Evolutionary conservation across 1,140 invertebrate genomes (phyloP).

Genomic region (Hydropsyche tenuis): DNA sequence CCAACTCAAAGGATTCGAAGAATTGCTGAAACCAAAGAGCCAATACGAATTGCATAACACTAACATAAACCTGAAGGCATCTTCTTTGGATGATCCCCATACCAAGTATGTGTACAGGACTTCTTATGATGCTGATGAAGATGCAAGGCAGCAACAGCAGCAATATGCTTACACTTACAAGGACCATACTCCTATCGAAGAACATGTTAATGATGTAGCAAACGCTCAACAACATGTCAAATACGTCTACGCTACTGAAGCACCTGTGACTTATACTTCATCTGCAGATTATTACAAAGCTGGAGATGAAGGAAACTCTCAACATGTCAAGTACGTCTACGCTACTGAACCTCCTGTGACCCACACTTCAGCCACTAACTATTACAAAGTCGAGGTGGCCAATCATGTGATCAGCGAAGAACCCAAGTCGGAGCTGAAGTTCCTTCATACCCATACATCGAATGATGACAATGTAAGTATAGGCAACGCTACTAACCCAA

Average conservation of each 20-base stretch:
- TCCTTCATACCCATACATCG: slow-evolving; percentile 19
- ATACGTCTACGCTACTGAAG: slow-evolving; percentile 24
- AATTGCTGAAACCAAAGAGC: slow-evolving; percentile 39
- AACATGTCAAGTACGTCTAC: slow-evolving; percentile 41
- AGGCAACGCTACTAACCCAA: slow-evolving; percentile 20
- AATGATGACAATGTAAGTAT: slow-evolving; percentile 48
- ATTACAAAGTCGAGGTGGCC: slow-evolving; percentile 58
- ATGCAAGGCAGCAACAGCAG: slow-evolving; percentile 11
- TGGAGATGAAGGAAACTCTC: slow-evolving; percentile 51
- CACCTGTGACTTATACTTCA: slow-evolving; percentile 38
- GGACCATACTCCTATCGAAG: slow-evolving; percentile 59
- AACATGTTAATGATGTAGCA: slow-evolving; percentile 58
- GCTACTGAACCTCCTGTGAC: slow-evolving; percentile 45
- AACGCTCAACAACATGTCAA: slow-evolving; percentile 50
- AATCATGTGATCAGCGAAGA: slow-evolving; percentile 50
- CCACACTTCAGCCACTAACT: slow-evolving; percentile 53
- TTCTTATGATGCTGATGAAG: slow-evolving; percentile 18
- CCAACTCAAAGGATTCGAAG: slow-evolving; percentile 43
- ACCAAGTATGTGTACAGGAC: slow-evolving; percentile 23
- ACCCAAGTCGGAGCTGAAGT: not conserved
- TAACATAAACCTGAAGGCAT: slow-evolving; percentile 44
- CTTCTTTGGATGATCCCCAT: slow-evolving; percentile 31
- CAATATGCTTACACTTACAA: slow-evolving; percentile 46
- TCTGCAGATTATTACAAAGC: slow-evolving; percentile 58
- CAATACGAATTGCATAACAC: slow-evolving; percentile 30